Evolutionary conservation across 2,113 vertebrate species (phyloP).

Genomic region (Psammodynastes pulverulentus): DNA sequence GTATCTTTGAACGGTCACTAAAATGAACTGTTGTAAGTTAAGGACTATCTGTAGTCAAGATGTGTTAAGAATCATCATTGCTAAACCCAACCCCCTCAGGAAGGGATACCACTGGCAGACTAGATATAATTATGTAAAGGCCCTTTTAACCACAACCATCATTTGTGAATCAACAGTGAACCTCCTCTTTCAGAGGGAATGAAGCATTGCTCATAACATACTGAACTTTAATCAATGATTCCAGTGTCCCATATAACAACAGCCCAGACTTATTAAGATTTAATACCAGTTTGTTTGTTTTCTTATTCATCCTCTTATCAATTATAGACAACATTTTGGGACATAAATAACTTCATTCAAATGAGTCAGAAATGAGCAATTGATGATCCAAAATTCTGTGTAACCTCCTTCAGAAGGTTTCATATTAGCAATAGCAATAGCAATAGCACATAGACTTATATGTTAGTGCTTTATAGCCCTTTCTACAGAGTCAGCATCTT

Average conservation of each 20-base stretch:
- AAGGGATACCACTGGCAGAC: not conserved
- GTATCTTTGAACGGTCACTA: too few species aligned
- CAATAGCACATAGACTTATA: too few species aligned
- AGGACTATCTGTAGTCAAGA: too few species aligned
- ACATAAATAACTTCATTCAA: not conserved
- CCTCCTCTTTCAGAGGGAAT: not conserved
- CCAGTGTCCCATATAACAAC: not conserved
- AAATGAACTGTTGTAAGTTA: too few species aligned
- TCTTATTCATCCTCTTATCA: not conserved
- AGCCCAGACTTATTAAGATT: not conserved
- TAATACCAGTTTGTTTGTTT: not conserved
- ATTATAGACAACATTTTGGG: too few species aligned
- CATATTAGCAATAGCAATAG: too few species aligned
- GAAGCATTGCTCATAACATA: not conserved
- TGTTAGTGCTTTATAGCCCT: too few species aligned
- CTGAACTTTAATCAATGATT: not conserved
- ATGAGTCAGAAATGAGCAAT: not conserved
- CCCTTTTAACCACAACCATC: not conserved
- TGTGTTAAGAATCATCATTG: not conserved
- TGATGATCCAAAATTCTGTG: not conserved
- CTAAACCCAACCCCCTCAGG: not conserved
- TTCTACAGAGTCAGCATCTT: too few species aligned
- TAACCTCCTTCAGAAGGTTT: too few species aligned
- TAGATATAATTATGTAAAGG: not conserved
- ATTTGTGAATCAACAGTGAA: not conserved